Percentiles rank a stretch among this genome's conserved stretches.
phyloP scores from a whole-genome alignment of 2,888 invertebrate genomes.

The Ephialtes manifestator region DNA sequence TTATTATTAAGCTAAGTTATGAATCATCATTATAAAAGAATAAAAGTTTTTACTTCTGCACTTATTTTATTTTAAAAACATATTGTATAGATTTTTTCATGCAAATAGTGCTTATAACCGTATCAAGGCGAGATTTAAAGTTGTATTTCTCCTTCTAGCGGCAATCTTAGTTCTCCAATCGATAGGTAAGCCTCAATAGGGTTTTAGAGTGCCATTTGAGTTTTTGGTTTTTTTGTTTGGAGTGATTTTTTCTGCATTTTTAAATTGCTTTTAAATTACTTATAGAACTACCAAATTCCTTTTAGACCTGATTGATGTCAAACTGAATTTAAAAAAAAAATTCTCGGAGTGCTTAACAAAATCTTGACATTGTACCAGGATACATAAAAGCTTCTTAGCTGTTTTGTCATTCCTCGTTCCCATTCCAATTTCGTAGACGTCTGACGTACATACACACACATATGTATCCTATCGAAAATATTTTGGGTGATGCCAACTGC shows the following conservation, averaged over 20 bases:
- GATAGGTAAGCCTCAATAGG: slow-evolving; percentile 81
- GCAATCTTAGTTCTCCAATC: slow-evolving; percentile 80
- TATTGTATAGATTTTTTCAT: too few species aligned
- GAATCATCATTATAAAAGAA: too few species aligned
- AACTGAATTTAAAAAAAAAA: background rate
- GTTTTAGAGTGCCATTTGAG: slow-evolving; percentile 66
- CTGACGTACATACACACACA: slow-evolving; percentile 35
- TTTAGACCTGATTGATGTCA: background rate
- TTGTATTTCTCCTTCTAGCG: slow-evolving; percentile 78
- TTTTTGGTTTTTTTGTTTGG: slow-evolving; percentile 66
- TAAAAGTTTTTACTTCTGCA: too few species aligned
- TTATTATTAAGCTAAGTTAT: too few species aligned
- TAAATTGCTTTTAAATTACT: slow-evolving; percentile 9
- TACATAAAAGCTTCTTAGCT: slow-evolving; percentile 5
- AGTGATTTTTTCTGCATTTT: slow-evolving; percentile 35
- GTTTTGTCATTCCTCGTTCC: slow-evolving; percentile 47
- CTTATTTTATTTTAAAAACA: too few species aligned
- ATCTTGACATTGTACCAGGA: slow-evolving; percentile 7
- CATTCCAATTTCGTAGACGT: slow-evolving; percentile 48
- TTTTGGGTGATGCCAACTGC: slow-evolving; percentile 65
- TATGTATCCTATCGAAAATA: slow-evolving; percentile 36
- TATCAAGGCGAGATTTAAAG: background rate
- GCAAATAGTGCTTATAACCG: background rate
- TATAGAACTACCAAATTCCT: background rate
- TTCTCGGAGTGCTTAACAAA: background rate